Conservation (phyloP, 1,140 invertebrate species). For the Neodiprion pinetum region DNA sequence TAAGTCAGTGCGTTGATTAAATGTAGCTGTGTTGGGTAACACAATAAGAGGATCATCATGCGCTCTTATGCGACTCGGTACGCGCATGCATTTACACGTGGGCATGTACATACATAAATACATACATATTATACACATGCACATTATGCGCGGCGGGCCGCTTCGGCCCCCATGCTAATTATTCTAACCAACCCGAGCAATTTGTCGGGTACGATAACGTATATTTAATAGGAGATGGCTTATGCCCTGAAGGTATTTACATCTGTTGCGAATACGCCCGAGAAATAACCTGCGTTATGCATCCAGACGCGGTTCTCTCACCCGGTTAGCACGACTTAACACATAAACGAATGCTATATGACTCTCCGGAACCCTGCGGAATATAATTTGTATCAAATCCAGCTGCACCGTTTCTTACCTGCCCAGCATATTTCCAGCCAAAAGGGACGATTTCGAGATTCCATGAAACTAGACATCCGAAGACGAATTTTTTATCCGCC, state of each 20-base stretch:
- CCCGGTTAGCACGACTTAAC: too few species aligned
- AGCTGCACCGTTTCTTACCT: too few species aligned
- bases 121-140: neutral
- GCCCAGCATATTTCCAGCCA: too few species aligned
- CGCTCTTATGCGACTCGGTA: neutral
- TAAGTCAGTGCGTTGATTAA: neutral
- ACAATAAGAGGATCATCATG: constrained; percentile 3
- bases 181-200: neutral
- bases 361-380: too few species aligned
- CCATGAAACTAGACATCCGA: too few species aligned
- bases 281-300: neutral
- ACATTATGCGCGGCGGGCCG: neutral
- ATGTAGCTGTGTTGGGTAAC: neutral
- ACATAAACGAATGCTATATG: too few species aligned
- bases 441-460: too few species aligned
- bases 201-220: constrained; percentile 5
- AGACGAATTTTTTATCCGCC: too few species aligned
- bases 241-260: neutral
- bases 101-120: too few species aligned
- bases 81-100: too few species aligned
- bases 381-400: too few species aligned
- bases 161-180: neutral
- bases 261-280: constrained; percentile 2
- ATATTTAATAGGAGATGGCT: constrained; percentile 5
- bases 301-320: too few species aligned